Percentiles rank a stretch among this genome's conserved stretches.
Evolutionary conservation across 2,888 invertebrate species (phyloP).

Genomic region (Chaitophorus viminalis): DNA sequence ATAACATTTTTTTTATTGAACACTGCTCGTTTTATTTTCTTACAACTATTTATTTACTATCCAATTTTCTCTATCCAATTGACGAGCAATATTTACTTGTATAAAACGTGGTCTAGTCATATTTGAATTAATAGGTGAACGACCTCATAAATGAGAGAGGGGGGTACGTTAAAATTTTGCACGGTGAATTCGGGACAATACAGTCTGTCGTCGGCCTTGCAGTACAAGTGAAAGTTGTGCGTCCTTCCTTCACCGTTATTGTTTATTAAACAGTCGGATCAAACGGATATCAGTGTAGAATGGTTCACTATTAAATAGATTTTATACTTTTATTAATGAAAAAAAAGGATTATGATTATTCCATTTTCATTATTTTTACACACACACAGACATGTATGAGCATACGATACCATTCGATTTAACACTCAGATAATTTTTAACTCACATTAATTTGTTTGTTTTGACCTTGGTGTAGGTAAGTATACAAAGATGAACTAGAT

Average conservation of each 20-base stretch:
- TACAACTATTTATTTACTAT: background rate
- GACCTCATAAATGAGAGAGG: background rate
- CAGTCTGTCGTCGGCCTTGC: constrained; percentile 40
- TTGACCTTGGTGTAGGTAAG: background rate
- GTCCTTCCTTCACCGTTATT: constrained; percentile 50
- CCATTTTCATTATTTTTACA: background rate
- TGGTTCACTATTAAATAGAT: background rate
- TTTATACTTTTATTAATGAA: background rate
- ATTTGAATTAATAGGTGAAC: constrained; percentile 44
- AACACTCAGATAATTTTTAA: background rate
- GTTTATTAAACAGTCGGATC: constrained; percentile 6
- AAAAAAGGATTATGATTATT: background rate
- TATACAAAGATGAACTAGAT: background rate
- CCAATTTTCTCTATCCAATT: constrained; percentile 9
- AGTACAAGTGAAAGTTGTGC: constrained; percentile 45
- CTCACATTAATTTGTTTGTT: background rate
- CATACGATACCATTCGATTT: background rate
- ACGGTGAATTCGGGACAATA: constrained; percentile 12
- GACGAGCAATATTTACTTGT: background rate
- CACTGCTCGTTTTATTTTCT: no score
- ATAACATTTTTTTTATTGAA: no score
- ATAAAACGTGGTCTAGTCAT: background rate
- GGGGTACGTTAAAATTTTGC: background rate
- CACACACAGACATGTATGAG: background rate
- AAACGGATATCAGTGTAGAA: background rate